These are phyloP conservation scores for Xiphorhynchus erythropygius DNA, from an alignment of 2,797 vertebrate species.

Conservation along the genomic window DNA sequence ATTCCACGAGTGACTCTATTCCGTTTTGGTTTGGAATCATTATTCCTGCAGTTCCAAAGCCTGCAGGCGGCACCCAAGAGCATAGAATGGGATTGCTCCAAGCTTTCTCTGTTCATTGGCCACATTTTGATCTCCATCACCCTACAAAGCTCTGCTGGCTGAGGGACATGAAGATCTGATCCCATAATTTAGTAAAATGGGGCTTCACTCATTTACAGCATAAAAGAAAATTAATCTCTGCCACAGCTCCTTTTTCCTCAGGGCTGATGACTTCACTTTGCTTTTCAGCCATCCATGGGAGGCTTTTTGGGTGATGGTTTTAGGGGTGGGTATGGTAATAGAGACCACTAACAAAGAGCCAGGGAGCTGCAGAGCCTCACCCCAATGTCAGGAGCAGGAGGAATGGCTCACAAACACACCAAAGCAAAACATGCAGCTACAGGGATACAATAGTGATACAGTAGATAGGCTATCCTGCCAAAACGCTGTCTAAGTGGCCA, in stretches of 20 bases:
- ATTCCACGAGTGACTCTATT: neutral
- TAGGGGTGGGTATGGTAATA: neutral
- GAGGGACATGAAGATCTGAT: neutral
- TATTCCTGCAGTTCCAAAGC: neutral
- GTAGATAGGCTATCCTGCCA: conserved; percentile 29
- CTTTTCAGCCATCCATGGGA: neutral
- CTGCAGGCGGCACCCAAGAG: conserved; percentile 61
- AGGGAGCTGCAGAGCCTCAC: neutral
- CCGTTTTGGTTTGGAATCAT: neutral
- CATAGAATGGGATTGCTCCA: neutral
- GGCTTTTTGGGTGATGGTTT: neutral
- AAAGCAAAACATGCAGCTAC: neutral
- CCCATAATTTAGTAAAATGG: neutral
- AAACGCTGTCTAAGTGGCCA: conserved; percentile 7
- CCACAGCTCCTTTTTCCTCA: neutral
- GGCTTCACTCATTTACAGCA: neutral
- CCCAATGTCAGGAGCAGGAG: neutral
- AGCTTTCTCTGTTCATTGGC: neutral
- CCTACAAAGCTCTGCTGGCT: neutral
- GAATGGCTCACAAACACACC: neutral
- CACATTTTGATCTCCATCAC: neutral
- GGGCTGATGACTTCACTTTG: neutral
- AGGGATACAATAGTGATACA: neutral
- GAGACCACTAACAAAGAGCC: fast-evolving
- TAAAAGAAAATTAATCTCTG: fast-evolving